These are phyloP conservation scores for Clarias gariepinus DNA, from an alignment of 2,113 vertebrate species.

Conservation along the genomic window DNA sequence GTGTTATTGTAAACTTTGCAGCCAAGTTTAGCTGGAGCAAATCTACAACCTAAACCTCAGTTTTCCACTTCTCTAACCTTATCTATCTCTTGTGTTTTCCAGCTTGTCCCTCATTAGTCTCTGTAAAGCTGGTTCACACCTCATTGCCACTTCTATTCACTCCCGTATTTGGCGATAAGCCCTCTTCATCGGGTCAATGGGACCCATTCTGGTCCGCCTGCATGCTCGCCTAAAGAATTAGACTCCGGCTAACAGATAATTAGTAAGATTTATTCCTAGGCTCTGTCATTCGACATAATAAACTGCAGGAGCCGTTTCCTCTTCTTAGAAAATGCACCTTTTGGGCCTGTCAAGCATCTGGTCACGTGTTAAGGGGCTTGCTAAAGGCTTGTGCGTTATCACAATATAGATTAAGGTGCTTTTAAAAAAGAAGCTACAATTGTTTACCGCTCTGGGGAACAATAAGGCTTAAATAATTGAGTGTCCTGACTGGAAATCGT, in stretches of 20 bases:
- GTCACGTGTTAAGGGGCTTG: constrained; percentile 17
- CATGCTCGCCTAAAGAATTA: constrained; percentile 43
- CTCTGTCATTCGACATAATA: constrained; percentile 46
- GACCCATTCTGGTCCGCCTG: constrained; percentile 52
- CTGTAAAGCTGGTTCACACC: constrained; percentile 57
- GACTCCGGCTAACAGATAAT: constrained; percentile 51
- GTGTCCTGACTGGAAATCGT: constrained; percentile 21
- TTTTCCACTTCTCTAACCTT: constrained; percentile 15
- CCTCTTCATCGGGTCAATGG: constrained; percentile 59
- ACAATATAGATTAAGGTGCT: neutral
- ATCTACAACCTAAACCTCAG: neutral
- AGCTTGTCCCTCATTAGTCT: constrained; percentile 57
- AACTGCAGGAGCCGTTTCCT: constrained; percentile 50
- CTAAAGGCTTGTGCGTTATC: neutral
- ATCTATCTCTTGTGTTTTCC: constrained; percentile 20
- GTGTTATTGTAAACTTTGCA: neutral
- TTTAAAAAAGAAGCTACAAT: neutral
- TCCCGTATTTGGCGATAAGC: constrained; percentile 60
- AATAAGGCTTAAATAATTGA: constrained; percentile 28
- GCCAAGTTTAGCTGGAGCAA: neutral
- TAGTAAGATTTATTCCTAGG: constrained; percentile 54
- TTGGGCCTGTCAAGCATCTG: constrained; percentile 36
- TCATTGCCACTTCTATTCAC: constrained; percentile 59
- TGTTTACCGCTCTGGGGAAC: constrained; percentile 8
- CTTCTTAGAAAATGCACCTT: constrained; percentile 35